Evolutionary conservation across 2,888 invertebrate species (phyloP).

Genomic region (Drosophila hawaiiensis): DNA sequence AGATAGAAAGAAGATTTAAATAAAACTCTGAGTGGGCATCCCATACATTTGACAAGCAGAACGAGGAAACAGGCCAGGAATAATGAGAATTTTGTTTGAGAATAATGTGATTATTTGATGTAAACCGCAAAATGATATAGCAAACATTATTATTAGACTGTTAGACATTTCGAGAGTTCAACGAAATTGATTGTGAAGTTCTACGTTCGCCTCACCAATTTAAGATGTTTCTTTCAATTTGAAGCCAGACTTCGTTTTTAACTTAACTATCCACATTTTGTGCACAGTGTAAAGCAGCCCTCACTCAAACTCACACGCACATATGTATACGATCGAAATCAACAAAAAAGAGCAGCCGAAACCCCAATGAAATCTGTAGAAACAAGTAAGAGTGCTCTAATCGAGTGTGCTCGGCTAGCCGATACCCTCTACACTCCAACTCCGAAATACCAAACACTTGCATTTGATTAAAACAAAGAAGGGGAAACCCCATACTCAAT

Average conservation of each 20-base stretch:
- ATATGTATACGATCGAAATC: conserved; percentile 52
- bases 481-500: neutral
- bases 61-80: neutral
- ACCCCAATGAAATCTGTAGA: conserved; percentile 61
- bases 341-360: conserved; percentile 53
- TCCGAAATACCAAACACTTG: neutral
- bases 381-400: conserved; percentile 37
- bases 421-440: conserved; percentile 15
- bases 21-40: neutral
- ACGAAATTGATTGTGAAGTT: neutral
- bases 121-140: no score
- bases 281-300: conserved; percentile 63
- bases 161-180: no score
- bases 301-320: conserved; percentile 46
- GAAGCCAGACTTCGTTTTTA: conserved; percentile 35
- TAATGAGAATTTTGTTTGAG: neutral
- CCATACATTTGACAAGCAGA: no score
- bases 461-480: neutral
- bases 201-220: neutral
- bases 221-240: neutral
- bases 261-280: conserved; percentile 31
- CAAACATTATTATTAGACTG: neutral
- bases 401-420: conserved; percentile 7
- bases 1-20: neutral
- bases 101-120: neutral